These are phyloP conservation scores for Arnoldichthys spilopterus DNA, from an alignment of 2,797 vertebrate genomes.

Conservation along the genomic window DNA sequence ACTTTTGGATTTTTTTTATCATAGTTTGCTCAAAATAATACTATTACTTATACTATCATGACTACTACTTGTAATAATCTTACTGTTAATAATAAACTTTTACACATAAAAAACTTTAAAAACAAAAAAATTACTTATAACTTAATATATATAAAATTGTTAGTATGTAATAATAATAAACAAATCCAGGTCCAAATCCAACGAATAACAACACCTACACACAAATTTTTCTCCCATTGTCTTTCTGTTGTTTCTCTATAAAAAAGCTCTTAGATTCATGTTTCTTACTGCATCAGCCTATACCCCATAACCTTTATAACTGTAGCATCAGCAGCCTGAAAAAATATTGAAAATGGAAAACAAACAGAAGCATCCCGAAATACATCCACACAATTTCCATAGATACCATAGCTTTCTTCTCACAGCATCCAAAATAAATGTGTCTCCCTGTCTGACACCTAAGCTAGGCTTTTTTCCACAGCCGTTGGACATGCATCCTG, in stretches of 20 bases:
- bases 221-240: not conserved
- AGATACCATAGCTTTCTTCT: slow-evolving; percentile 40
- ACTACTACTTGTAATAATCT: too few species aligned
- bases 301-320: slow-evolving; percentile 2
- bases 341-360: not conserved
- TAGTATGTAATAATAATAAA: too few species aligned
- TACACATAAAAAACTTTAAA: too few species aligned
- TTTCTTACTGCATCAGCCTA: not conserved
- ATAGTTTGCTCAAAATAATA: too few species aligned
- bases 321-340: not conserved
- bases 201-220: slow-evolving; percentile 31
- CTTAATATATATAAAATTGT: too few species aligned
- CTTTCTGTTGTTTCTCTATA: not conserved
- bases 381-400: slow-evolving; percentile 20
- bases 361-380: slow-evolving; percentile 9
- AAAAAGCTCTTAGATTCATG: not conserved
- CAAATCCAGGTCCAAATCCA: too few species aligned
- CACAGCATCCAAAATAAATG: slow-evolving; percentile 58
- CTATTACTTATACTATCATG: too few species aligned
- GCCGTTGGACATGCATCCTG: slow-evolving; percentile 80
- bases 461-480: slow-evolving; percentile 74
- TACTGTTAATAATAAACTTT: too few species aligned
- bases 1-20: too few species aligned
- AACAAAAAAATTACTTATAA: too few species aligned
- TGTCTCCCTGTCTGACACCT: slow-evolving; percentile 51